phyloP scores from a whole-genome alignment of 2,888 invertebrate species.

The Melikaiella ostensackeni region DNA sequence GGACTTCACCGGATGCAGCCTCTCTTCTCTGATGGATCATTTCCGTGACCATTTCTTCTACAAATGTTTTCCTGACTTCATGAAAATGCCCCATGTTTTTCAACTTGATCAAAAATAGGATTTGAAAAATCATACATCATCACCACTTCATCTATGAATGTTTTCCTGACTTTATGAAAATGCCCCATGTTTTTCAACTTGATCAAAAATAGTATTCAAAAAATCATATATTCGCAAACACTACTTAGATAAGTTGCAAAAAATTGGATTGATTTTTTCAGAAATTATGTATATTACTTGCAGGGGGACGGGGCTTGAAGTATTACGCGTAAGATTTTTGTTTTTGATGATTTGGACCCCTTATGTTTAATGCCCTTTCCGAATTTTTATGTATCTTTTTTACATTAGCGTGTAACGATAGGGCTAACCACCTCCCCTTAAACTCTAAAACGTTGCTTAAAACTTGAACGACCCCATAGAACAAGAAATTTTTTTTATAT shows the following conservation, averaged over 20 bases:
- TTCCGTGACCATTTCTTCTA: neutral
- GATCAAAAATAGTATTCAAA: neutral
- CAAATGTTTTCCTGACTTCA: neutral
- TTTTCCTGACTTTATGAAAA: neutral
- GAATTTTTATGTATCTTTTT: too few species aligned
- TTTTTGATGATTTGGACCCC: too few species aligned
- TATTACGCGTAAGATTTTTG: too few species aligned
- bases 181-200: neutral
- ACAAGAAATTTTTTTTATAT: neutral
- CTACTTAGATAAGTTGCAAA: neutral
- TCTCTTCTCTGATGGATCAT: neutral
- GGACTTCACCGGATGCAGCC: conserved; percentile 58
- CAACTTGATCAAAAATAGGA: too few species aligned
- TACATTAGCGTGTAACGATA: too few species aligned
- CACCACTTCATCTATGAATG: neutral
- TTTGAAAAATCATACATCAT: neutral
- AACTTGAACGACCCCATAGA: too few species aligned
- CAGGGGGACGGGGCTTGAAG: too few species aligned
- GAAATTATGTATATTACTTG: neutral
- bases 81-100: neutral
- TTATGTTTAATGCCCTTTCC: too few species aligned
- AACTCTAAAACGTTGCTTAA: too few species aligned
- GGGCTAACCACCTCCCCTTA: too few species aligned
- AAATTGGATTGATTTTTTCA: neutral
- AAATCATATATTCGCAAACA: too few species aligned